Conservation (phyloP, 2,888 invertebrate genomes). For the Caenorhabditis sp. region DNA sequence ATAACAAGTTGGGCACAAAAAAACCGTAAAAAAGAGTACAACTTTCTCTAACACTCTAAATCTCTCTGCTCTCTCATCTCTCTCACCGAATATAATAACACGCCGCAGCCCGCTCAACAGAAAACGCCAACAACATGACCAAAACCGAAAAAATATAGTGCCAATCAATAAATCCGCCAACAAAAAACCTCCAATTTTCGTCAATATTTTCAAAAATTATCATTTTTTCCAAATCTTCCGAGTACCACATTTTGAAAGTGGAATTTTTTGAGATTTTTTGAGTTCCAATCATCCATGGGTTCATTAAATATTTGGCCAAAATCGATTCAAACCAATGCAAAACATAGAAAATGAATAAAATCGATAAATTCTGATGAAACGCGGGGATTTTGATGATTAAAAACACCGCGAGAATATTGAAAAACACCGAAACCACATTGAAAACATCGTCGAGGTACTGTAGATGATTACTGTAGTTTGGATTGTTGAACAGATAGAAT, state of each 20-base stretch:
- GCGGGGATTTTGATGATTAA: conserved; percentile 4
- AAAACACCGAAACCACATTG: conserved; percentile 1
- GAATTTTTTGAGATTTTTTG: background rate
- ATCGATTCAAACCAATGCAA: conserved; percentile 13
- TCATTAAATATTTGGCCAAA: conserved; percentile 6
- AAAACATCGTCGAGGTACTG: background rate
- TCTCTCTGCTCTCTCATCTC: conserved; percentile 18
- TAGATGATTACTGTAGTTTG: background rate
- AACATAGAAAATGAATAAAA: conserved; percentile 7
- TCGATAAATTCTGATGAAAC: conserved; percentile 17
- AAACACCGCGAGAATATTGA: conserved; percentile 4
- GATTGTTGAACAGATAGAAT: background rate
- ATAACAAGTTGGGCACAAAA: too few relatives aligned
- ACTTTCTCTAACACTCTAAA: conserved; percentile 2
- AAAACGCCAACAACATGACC: conserved; percentile 10
- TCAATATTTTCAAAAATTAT: conserved; percentile 1
- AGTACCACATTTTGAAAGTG: conserved; percentile 7
- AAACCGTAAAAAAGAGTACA: conserved; percentile 8
- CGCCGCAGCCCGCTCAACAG: conserved; percentile 14
- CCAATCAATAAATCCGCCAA: conserved; percentile 23
- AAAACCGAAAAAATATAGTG: conserved; percentile 27
- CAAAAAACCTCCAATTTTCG: conserved; percentile 1
- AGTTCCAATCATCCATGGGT: conserved; percentile 10
- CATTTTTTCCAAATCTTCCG: conserved; percentile 10
- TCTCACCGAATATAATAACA: conserved; percentile 23